These are phyloP conservation scores for Gymnoscopelus microlampas DNA, from an alignment of 2,797 vertebrate species.

Conservation along the genomic window DNA sequence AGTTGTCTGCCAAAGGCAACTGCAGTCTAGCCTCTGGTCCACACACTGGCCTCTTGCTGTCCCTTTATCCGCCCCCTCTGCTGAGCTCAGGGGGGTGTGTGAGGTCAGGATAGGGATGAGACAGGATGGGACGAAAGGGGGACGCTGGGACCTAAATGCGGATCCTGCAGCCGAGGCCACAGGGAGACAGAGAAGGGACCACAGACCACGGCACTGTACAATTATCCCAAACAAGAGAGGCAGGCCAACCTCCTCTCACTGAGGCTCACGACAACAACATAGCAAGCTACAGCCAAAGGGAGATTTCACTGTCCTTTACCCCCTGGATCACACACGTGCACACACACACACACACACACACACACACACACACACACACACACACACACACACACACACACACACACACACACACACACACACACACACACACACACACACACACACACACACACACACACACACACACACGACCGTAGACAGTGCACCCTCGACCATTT, in stretches of 20 bases:
- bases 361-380: constrained; percentile 12
- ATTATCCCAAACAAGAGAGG: constrained; percentile 87
- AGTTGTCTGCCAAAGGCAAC: constrained; percentile 28
- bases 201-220: constrained; percentile 83
- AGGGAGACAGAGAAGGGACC: constrained; percentile 85
- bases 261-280: constrained; percentile 74
- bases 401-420: constrained; percentile 35
- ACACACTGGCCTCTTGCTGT: constrained; percentile 16
- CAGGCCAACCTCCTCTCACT: constrained; percentile 80
- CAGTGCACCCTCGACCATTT: constrained; percentile 7
- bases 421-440: constrained; percentile 12
- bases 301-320: constrained; percentile 62
- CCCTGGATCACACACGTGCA: constrained; percentile 41
- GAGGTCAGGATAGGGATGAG: constrained; percentile 68
- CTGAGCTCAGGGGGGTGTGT: constrained; percentile 45
- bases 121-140: constrained; percentile 73
- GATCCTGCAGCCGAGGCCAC: constrained; percentile 80
- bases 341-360: constrained; percentile 8
- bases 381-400: neutral
- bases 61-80: constrained; percentile 40
- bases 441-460: constrained; percentile 8
- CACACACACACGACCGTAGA: neutral
- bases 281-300: constrained; percentile 54
- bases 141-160: constrained; percentile 82
- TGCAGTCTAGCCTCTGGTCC: constrained; percentile 31